phyloP scores from a whole-genome alignment of 2,113 vertebrate genomes.

The Triplophysa tibetana region DNA sequence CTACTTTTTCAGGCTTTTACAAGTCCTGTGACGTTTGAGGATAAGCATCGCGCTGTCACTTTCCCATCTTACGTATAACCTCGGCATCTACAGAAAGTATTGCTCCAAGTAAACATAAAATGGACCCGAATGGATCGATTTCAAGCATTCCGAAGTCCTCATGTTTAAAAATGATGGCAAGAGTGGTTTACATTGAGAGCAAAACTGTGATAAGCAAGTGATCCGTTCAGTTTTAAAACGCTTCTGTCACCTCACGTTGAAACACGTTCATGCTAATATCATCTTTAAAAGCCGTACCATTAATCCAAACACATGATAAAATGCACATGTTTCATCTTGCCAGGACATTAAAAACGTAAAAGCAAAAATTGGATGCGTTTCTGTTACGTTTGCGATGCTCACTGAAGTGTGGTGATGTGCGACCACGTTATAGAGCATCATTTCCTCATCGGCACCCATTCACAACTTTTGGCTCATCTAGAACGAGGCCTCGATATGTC shows the following conservation, averaged over 20 bases:
- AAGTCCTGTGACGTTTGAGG: not conserved
- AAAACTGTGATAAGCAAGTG: constrained; percentile 26
- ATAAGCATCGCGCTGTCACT: not conserved
- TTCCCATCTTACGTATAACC: not conserved
- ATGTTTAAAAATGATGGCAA: constrained; percentile 37
- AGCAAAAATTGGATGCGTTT: not conserved
- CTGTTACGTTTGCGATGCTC: not conserved
- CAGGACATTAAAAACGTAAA: constrained; percentile 18
- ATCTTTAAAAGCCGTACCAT: not conserved
- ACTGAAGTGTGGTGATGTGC: not conserved
- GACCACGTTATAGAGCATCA: not conserved
- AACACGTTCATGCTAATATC: not conserved
- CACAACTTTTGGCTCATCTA: constrained; percentile 42
- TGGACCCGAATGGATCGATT: constrained; percentile 25
- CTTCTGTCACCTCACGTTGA: constrained; percentile 14
- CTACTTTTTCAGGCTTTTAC: not conserved
- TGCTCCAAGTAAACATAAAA: constrained; percentile 34
- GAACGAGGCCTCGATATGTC: constrained; percentile 1
- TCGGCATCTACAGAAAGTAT: constrained; percentile 5
- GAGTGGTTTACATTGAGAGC: constrained; percentile 8
- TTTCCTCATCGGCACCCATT: not conserved
- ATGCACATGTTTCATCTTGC: not conserved
- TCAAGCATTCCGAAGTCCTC: constrained; percentile 5
- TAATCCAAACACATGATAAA: not conserved
- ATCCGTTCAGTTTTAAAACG: constrained; percentile 30